Percentiles rank a stretch among this genome's conserved stretches.
Evolutionary conservation across 2,113 vertebrate genomes (phyloP).

Genomic region (Corythoichthys intestinalis): DNA sequence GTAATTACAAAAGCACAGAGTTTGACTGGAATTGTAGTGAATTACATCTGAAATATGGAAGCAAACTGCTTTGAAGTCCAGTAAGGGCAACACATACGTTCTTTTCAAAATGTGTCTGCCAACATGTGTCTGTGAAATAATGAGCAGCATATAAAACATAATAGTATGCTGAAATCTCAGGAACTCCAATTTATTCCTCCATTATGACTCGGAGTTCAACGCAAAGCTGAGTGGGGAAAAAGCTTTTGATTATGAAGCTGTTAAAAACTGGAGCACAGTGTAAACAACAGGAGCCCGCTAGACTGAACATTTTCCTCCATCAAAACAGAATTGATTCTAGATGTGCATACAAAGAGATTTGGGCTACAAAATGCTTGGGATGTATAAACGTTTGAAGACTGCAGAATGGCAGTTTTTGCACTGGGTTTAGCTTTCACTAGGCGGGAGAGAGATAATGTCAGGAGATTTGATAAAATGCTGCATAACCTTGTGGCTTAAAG

Average conservation of each 20-base stretch:
- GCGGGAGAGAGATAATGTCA: slow-evolving; percentile 55
- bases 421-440: slow-evolving; percentile 40
- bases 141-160: slow-evolving; percentile 59
- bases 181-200: slow-evolving; percentile 57
- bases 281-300: slow-evolving; percentile 58
- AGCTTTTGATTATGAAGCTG: slow-evolving; percentile 60
- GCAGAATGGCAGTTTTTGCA: slow-evolving; percentile 43
- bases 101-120: slow-evolving; percentile 10
- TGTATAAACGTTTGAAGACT: slow-evolving; percentile 52
- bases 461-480: slow-evolving; percentile 56
- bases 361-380: slow-evolving; percentile 41
- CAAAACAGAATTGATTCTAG: slow-evolving; percentile 44
- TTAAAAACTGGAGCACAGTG: slow-evolving; percentile 53
- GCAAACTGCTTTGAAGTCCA: slow-evolving; percentile 30
- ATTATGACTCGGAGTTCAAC: slow-evolving; percentile 53
- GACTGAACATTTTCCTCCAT: slow-evolving; percentile 44
- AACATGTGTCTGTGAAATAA: slow-evolving; percentile 45
- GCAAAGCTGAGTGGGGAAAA: slow-evolving; percentile 33
- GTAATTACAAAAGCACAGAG: slow-evolving; percentile 55
- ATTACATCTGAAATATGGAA: slow-evolving; percentile 34
- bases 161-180: slow-evolving; percentile 46
- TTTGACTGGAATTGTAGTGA: slow-evolving; percentile 38
- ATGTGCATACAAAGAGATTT: slow-evolving; percentile 57
- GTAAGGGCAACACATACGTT: slow-evolving; percentile 24
- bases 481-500: slow-evolving; percentile 54